A percentile compares a stretch with the other conserved stretches of the same genome.
These are phyloP conservation scores for Dendropsophus ebraccatus DNA, from an alignment of 2,113 vertebrate species.

Conservation along the genomic window DNA sequence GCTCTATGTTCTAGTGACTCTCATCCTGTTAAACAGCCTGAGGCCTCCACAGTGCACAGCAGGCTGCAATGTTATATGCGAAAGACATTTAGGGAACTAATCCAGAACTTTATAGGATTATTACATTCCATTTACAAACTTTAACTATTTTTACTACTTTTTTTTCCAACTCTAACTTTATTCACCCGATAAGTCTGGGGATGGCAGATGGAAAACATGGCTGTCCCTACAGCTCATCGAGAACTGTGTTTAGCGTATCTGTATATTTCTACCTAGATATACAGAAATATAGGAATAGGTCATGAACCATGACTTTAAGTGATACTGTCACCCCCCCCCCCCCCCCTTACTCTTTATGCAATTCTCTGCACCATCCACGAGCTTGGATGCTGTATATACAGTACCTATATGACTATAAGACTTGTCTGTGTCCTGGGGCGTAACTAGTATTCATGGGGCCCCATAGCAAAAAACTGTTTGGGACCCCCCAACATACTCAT, in stretches of 20 bases:
- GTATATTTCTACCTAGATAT: too few relatives aligned
- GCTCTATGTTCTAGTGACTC: not conserved
- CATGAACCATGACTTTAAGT: too few relatives aligned
- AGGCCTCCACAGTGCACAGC: not conserved
- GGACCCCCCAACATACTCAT: too few relatives aligned
- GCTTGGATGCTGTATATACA: too few relatives aligned
- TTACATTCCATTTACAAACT: not conserved
- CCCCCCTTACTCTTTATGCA: too few relatives aligned
- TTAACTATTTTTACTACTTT: not conserved
- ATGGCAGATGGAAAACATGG: not conserved
- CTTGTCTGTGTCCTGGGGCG: too few relatives aligned
- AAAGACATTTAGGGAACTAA: not conserved
- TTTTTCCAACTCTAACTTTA: not conserved
- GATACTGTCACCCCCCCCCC: too few relatives aligned
- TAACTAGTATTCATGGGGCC: too few relatives aligned
- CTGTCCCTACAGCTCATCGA: not conserved
- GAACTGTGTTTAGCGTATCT: not conserved
- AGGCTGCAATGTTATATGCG: not conserved
- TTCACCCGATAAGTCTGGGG: not conserved
- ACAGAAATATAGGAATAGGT: too few relatives aligned
- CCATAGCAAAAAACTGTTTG: too few relatives aligned
- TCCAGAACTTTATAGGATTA: not conserved
- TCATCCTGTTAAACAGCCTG: slow-evolving; percentile 18
- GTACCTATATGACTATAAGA: too few relatives aligned
- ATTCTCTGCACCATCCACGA: too few relatives aligned